These are phyloP conservation scores for pig (Sus scrofa) DNA, from an alignment of 2,113 vertebrate genomes.

Conservation along the genomic window T2T-Sscrofa CM000818.6:134243501-134244000, in stretches of 20 bases:
- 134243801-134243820: conserved; percentile 82
- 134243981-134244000: rapidly evolving
- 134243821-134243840: conserved; percentile 93
- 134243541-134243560: background rate
- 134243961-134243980: rapidly evolving
- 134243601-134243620: no score
- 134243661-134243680: background rate
- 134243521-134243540: background rate
- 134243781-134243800: background rate
- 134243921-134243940: conserved; percentile 93
- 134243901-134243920: conserved; percentile 94
- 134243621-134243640: background rate
- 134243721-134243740: rapidly evolving
- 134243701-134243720: background rate
- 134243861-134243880: conserved; percentile 77
- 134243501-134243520: background rate
- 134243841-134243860: conserved; percentile 86
- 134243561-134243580: rapidly evolving
- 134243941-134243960: background rate
- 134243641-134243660: background rate
- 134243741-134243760: background rate
- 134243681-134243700: background rate
- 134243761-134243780: background rate
- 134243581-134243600: rapidly evolving
- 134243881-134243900: conserved; percentile 88